A percentile compares a stretch with the other conserved stretches of the same genome.
Evolutionary conservation across 1,140 invertebrate genomes (phyloP).

Genomic region (Temnothorax curvispinosus): DNA sequence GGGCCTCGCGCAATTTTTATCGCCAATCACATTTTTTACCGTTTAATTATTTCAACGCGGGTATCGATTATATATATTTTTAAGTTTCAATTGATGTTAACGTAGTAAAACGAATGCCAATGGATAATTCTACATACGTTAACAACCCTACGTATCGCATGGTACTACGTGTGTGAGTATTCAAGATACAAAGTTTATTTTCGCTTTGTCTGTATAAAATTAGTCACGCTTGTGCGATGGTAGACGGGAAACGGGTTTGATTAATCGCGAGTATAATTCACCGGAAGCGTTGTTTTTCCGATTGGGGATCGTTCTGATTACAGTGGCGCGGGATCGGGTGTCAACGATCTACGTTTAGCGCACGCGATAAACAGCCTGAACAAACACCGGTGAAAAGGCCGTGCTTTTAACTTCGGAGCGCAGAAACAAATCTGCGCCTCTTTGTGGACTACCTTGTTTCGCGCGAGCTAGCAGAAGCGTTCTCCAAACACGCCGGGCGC

Average conservation of each 20-base stretch:
- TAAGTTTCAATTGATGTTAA: background rate
- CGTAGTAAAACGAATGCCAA: background rate
- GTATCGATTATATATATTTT: background rate
- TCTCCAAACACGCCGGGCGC: conserved; percentile 51
- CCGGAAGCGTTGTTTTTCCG: conserved; percentile 52
- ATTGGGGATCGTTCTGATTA: conserved; percentile 57
- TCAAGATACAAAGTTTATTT: conserved; percentile 32
- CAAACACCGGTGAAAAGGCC: conserved; percentile 48
- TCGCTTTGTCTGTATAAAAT: conserved; percentile 45
- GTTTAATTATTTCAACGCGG: background rate
- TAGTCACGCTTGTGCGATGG: background rate
- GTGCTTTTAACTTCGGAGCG: conserved; percentile 45
- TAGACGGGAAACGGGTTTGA: background rate
- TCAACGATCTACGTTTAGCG: conserved; percentile 50
- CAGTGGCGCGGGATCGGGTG: conserved; percentile 40
- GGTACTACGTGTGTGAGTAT: background rate
- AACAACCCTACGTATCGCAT: background rate
- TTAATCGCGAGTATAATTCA: conserved; percentile 55
- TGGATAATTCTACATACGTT: background rate
- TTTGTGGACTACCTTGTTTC: conserved; percentile 52
- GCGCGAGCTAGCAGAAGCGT: conserved; percentile 32
- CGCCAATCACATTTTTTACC: background rate
- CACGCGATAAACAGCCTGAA: conserved; percentile 50
- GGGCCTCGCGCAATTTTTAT: background rate
- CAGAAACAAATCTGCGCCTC: conserved; percentile 51